A percentile compares a stretch with the other conserved stretches of the same genome.
Evolutionary conservation across 92 coral and sea anemone genomes (phyloP).

Genomic region (Micromussa lordhowensis): DNA sequence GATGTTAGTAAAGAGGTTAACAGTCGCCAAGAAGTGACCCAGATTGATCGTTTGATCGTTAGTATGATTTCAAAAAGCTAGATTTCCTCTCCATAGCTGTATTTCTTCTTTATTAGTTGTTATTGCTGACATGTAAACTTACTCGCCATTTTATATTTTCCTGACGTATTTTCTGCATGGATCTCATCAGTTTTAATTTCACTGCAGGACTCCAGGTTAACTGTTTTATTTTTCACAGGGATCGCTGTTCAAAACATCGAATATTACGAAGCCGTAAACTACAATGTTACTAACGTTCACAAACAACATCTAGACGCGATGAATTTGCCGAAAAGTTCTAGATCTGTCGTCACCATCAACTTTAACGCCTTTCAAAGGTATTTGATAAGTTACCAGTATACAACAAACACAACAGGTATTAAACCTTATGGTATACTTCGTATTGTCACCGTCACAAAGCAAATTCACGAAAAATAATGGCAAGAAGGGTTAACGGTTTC

Average conservation of each 20-base stretch:
- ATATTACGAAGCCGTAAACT: constrained; percentile 64
- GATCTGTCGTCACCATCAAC: constrained; percentile 50
- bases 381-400: too few species aligned
- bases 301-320: constrained; percentile 63
- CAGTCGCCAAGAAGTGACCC: not conserved
- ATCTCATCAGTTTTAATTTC: too few species aligned
- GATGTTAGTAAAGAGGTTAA: too few species aligned
- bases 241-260: constrained; percentile 30
- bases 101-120: not conserved
- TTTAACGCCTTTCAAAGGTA: constrained; percentile 74
- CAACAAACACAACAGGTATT: not conserved
- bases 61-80: not conserved
- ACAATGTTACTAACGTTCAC: constrained; percentile 45
- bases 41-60: not conserved
- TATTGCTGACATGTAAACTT: not conserved
- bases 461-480: not conserved
- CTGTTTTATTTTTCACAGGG: constrained; percentile 14
- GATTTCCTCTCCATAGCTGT: not conserved
- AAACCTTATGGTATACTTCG: not conserved
- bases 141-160: not conserved
- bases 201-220: not conserved
- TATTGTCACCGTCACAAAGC: not conserved
- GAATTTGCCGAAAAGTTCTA: constrained; percentile 5
- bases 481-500: too few species aligned
- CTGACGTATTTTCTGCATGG: too few species aligned